These are phyloP conservation scores for Parazoanthus atlanticus DNA, from an alignment of 92 coral and sea anemone genomes.

Conservation along the genomic window DNA sequence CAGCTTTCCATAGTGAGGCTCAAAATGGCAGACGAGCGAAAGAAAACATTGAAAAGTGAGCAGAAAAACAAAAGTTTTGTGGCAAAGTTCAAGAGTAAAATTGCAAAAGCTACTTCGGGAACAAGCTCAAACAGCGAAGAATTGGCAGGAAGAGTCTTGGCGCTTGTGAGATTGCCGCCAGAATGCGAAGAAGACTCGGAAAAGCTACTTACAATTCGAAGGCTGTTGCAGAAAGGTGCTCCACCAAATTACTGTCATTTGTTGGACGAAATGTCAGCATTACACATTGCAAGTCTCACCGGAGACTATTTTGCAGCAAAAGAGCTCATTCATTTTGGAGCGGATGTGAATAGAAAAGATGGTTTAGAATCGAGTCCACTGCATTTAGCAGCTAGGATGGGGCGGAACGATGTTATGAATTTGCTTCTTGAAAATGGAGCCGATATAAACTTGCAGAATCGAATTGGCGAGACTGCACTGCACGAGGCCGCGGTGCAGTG, in stretches of 20 bases:
- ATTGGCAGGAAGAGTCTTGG: conserved; percentile 53
- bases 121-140: conserved; percentile 66
- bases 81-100: conserved; percentile 26
- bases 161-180: conserved; percentile 50
- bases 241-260: conserved; percentile 26
- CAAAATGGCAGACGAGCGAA: conserved; percentile 48
- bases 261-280: conserved; percentile 34
- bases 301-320: conserved; percentile 45
- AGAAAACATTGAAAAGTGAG: background rate
- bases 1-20: background rate
- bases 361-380: conserved; percentile 41
- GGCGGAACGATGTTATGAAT: conserved; percentile 1
- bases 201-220: conserved; percentile 43
- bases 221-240: conserved; percentile 53
- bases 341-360: conserved; percentile 43
- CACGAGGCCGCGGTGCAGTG: conserved; percentile 52
- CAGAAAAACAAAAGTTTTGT: conserved; percentile 2
- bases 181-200: conserved; percentile 44
- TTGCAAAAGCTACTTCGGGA: conserved; percentile 34
- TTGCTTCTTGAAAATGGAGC: conserved; percentile 51
- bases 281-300: conserved; percentile 50
- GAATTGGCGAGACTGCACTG: conserved; percentile 41
- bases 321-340: conserved; percentile 48
- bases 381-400: conserved; percentile 39
- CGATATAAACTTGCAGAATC: conserved; percentile 35